Conservation (phyloP, 2,797 vertebrate species). For the Sebastes kiyomatsui region DNA sequence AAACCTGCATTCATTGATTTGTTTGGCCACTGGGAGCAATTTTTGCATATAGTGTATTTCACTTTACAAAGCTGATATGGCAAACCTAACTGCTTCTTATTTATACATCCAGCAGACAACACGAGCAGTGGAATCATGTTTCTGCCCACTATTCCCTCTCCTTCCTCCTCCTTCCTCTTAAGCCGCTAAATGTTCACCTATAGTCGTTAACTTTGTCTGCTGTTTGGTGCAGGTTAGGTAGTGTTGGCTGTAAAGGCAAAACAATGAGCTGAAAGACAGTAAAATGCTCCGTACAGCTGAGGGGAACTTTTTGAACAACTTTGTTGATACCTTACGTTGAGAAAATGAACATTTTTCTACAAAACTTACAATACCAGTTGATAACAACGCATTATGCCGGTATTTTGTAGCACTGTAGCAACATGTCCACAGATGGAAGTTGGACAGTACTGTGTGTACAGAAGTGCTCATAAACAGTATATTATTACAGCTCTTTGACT, state of each 20-base stretch:
- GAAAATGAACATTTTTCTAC: too few species aligned
- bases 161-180: background rate
- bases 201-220: background rate
- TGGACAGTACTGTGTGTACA: too few species aligned
- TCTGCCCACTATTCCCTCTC: background rate
- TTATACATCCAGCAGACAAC: background rate
- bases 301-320: too few species aligned
- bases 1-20: background rate
- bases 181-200: background rate
- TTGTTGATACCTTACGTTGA: too few species aligned
- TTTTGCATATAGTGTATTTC: background rate
- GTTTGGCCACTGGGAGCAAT: background rate
- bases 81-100: background rate
- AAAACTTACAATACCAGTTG: too few species aligned
- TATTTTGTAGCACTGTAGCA: too few species aligned
- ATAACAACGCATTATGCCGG: too few species aligned
- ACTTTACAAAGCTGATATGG: background rate
- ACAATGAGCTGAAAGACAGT: background rate
- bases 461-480: too few species aligned
- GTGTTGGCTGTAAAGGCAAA: background rate
- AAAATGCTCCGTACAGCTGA: too few species aligned
- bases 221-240: background rate
- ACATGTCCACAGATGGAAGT: too few species aligned
- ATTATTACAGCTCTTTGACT: too few species aligned
- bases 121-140: background rate